These are phyloP conservation scores for Molanna angustata DNA, from an alignment of 2,888 invertebrate species.

Conservation along the genomic window DNA sequence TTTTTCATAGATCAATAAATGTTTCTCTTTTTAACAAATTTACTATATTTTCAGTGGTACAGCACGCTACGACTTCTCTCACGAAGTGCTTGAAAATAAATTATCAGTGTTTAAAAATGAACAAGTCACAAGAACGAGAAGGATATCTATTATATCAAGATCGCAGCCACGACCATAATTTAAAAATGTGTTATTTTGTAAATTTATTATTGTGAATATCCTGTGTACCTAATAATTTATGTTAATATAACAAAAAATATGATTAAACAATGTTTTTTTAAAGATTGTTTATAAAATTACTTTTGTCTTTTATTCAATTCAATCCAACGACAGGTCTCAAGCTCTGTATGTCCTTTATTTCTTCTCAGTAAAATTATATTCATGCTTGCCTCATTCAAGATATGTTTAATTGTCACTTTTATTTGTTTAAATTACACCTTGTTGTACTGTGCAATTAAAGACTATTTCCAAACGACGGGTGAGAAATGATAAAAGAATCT, in stretches of 20 bases:
- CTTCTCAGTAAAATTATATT: too few species aligned
- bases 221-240: neutral
- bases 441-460: too few species aligned
- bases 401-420: too few species aligned
- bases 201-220: neutral
- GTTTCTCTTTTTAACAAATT: slow-evolving; percentile 18
- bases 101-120: slow-evolving; percentile 63
- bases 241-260: neutral
- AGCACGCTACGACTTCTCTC: slow-evolving; percentile 85
- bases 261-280: neutral
- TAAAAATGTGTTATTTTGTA: neutral
- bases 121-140: slow-evolving; percentile 58
- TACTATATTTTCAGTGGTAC: slow-evolving; percentile 55
- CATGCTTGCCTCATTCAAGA: too few species aligned
- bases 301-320: too few species aligned
- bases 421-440: too few species aligned
- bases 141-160: slow-evolving; percentile 81
- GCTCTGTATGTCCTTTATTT: too few species aligned
- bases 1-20: too few species aligned
- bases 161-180: slow-evolving; percentile 55
- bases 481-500: too few species aligned
- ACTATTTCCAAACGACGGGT: too few species aligned
- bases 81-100: slow-evolving; percentile 76
- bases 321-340: too few species aligned
- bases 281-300: too few species aligned